Evolutionary conservation across 2,888 invertebrate species (phyloP).

Genomic region (Drosophila planitibia): DNA sequence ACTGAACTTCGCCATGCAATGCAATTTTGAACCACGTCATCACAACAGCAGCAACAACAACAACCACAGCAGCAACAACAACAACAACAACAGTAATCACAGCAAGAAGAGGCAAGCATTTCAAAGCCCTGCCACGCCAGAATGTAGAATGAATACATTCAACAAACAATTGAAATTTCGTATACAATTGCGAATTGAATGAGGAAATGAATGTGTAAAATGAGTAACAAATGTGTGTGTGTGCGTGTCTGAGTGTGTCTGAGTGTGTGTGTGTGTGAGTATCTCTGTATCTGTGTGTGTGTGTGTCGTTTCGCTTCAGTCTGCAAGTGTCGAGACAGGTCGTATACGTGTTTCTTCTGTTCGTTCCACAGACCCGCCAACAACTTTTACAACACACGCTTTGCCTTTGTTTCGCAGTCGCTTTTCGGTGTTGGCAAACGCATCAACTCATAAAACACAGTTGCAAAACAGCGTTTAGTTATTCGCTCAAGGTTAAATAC

Average conservation of each 20-base stretch:
- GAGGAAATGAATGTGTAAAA: slow-evolving; percentile 82
- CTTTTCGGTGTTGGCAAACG: slow-evolving; percentile 65
- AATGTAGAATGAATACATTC: slow-evolving; percentile 75
- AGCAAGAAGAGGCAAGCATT: slow-evolving; percentile 23
- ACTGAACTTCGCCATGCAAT: slow-evolving; percentile 76
- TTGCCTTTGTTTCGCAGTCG: slow-evolving; percentile 32
- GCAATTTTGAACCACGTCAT: slow-evolving; percentile 80
- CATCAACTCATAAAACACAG: slow-evolving; percentile 68
- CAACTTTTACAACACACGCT: slow-evolving; percentile 6
- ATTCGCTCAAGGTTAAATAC: slow-evolving; percentile 44
- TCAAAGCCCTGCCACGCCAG: slow-evolving; percentile 38
- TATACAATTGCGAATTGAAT: slow-evolving; percentile 82
- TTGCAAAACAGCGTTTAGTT: slow-evolving; percentile 57
- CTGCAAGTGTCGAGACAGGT: slow-evolving; percentile 69
- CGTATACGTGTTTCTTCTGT: slow-evolving; percentile 69
- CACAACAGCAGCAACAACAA: slow-evolving; percentile 44
- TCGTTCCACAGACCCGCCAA: slow-evolving; percentile 7
- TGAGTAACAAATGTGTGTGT: slow-evolving; percentile 72
- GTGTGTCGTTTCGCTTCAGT: slow-evolving; percentile 33
- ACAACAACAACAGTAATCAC: slow-evolving; percentile 17
- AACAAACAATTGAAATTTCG: slow-evolving; percentile 81
- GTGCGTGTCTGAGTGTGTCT: slow-evolving; percentile 12
- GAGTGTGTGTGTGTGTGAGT: slow-evolving; percentile 11
- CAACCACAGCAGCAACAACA: slow-evolving; percentile 30
- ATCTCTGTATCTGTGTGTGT: slow-evolving; percentile 13